phyloP scores from a whole-genome alignment of 2,888 invertebrate genomes.

The Dusona sp. region DNA sequence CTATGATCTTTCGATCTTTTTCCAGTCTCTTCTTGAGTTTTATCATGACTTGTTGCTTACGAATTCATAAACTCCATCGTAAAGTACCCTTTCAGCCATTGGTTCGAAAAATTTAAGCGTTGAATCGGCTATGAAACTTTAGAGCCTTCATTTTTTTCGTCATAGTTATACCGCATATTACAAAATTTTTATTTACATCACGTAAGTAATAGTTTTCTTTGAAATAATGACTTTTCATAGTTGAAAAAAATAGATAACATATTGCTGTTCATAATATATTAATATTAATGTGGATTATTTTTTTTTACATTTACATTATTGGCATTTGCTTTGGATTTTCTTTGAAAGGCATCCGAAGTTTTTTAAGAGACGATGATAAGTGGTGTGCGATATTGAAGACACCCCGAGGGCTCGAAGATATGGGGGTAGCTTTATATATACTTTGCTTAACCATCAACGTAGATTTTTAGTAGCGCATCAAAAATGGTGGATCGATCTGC shows the following conservation, averaged over 20 bases:
- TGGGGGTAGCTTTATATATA: slow-evolving; percentile 8
- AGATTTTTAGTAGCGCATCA: slow-evolving; percentile 25
- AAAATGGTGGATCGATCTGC: slow-evolving; percentile 60
- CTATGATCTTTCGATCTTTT: slow-evolving; percentile 70
- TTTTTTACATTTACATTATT: background rate
- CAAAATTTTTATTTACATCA: slow-evolving; percentile 30
- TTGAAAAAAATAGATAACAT: too few species aligned
- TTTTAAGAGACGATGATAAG: slow-evolving; percentile 49
- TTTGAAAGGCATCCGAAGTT: slow-evolving; percentile 9
- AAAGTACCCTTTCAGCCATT: too few species aligned
- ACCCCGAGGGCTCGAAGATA: slow-evolving; percentile 5
- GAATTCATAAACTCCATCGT: slow-evolving; percentile 77
- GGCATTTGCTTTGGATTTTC: background rate
- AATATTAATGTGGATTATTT: too few species aligned
- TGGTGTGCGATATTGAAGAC: slow-evolving; percentile 3
- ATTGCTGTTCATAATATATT: too few species aligned
- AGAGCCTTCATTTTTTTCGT: background rate
- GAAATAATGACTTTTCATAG: too few species aligned
- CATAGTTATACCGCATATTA: background rate
- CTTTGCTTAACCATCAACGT: slow-evolving; percentile 44
- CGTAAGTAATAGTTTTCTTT: background rate
- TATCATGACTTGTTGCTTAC: slow-evolving; percentile 75
- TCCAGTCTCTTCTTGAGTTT: slow-evolving; percentile 56
- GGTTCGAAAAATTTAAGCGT: too few species aligned
- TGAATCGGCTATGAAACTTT: background rate